Evolutionary conservation across 1,140 invertebrate species (phyloP).

Genomic region (Cotesia glomerata): DNA sequence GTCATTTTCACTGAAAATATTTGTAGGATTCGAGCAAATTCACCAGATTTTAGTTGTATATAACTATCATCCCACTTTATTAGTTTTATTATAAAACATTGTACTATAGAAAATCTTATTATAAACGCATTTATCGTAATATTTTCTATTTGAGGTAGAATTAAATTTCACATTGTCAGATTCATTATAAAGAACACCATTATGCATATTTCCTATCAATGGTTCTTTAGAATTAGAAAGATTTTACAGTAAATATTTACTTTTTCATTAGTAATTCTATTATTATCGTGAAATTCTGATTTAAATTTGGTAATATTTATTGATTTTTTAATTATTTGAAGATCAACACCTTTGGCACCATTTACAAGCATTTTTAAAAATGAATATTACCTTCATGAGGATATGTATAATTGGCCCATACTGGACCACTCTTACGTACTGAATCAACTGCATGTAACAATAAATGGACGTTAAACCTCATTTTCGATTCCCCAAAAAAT

Average conservation of each 20-base stretch:
- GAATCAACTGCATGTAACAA: conserved; percentile 19
- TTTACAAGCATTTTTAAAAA: conserved; percentile 19
- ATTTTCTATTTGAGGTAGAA: background rate
- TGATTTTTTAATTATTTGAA: conserved; percentile 21
- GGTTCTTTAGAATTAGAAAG: background rate
- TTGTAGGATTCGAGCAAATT: background rate
- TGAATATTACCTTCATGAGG: conserved; percentile 23
- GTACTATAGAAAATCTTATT: background rate
- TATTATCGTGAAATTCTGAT: background rate
- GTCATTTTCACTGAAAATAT: background rate
- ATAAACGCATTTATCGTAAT: background rate
- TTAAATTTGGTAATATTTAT: background rate
- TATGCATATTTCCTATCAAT: background rate
- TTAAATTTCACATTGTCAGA: background rate
- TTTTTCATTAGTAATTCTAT: background rate
- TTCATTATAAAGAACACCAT: background rate
- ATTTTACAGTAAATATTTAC: background rate
- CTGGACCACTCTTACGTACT: conserved; percentile 9
- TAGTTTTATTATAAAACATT: background rate
- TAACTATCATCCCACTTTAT: conserved; percentile 19
- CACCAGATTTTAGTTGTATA: background rate
- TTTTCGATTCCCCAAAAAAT: conserved; percentile 12
- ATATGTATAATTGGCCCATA: conserved; percentile 21
- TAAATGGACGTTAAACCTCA: conserved; percentile 26
- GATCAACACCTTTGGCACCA: conserved; percentile 23